Evolutionary conservation across 2,113 vertebrate species (phyloP).

Genomic region (Trochalopteron elliotii): DNA sequence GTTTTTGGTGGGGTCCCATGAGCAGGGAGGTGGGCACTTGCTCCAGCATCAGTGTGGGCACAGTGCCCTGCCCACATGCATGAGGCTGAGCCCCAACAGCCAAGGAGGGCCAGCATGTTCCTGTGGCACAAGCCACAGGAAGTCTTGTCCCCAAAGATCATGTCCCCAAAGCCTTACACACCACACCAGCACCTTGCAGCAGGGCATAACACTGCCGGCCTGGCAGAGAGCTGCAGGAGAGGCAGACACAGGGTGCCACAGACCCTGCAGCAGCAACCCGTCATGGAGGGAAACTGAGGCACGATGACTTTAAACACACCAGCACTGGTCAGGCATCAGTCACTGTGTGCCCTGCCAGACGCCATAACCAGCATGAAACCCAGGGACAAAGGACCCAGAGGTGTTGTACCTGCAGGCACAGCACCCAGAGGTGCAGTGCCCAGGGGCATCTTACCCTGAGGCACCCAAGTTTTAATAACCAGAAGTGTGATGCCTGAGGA

Average conservation of each 20-base stretch:
- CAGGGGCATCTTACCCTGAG: background rate
- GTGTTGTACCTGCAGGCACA: background rate
- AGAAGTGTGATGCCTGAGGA: background rate
- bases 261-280: background rate
- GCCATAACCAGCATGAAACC: background rate
- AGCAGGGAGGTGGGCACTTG: background rate
- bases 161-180: background rate
- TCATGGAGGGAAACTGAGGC: background rate
- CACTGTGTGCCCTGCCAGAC: background rate
- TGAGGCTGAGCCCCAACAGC: rapidly evolving
- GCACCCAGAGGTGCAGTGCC: background rate
- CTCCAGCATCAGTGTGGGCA: background rate
- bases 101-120: background rate
- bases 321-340: rapidly evolving
- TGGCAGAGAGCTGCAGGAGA: background rate
- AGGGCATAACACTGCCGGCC: background rate
- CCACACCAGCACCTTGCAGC: background rate
- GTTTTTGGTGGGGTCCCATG: background rate
- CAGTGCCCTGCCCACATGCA: background rate
- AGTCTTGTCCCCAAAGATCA: no score
- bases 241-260: background rate
- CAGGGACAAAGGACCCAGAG: background rate
- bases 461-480: background rate
- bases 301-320: background rate
- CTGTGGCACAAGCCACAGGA: background rate